These are phyloP conservation scores for Podarcis cretensis DNA, from an alignment of 2,113 vertebrate genomes.

Conservation along the genomic window DNA sequence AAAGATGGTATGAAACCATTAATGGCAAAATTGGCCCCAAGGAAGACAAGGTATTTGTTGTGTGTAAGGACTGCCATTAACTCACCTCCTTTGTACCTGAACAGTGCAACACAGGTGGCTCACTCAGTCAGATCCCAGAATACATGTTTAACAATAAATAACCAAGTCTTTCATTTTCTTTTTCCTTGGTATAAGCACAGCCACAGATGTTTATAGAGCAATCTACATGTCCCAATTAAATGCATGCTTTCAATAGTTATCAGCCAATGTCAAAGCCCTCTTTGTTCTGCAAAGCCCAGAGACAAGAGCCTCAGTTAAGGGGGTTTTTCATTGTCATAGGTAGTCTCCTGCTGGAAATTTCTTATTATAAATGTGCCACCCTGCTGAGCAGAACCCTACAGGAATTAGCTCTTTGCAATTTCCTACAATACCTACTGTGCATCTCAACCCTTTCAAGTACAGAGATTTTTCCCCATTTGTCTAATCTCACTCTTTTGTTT, in stretches of 20 bases:
- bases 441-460: neutral
- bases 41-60: neutral
- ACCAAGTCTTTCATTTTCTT: neutral
- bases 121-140: neutral
- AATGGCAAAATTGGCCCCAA: neutral
- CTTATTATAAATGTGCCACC: neutral
- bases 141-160: neutral
- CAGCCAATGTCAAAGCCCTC: neutral
- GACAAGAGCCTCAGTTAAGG: neutral
- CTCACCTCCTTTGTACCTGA: neutral
- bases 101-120: neutral
- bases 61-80: neutral
- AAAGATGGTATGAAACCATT: slow-evolving; percentile 23
- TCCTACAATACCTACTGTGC: neutral
- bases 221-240: neutral
- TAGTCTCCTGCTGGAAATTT: neutral
- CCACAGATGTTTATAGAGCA: neutral
- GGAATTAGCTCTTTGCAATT: neutral
- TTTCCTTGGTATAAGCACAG: neutral
- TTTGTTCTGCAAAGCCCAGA: neutral
- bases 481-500: neutral
- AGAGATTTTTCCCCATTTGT: neutral
- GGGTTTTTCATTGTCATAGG: neutral
- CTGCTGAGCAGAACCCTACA: neutral
- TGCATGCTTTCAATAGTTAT: neutral